Conservation (phyloP, 2,797 vertebrate genomes). For the Perodicticus potto region DNA sequence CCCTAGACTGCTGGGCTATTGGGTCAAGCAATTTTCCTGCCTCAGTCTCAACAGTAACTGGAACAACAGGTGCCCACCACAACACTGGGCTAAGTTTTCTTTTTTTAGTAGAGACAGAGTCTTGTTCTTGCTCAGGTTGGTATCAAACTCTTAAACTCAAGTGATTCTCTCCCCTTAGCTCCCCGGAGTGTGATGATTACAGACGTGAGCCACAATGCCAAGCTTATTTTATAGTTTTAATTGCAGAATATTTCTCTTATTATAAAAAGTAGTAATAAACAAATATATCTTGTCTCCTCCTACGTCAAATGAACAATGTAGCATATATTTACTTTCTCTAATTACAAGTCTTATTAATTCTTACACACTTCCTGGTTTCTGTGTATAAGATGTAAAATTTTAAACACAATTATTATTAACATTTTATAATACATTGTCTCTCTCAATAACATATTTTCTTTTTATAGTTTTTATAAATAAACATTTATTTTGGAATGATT, state of each 20-base stretch:
- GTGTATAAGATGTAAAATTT: neutral
- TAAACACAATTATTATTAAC: neutral
- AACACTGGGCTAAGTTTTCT: no score
- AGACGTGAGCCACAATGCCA: no score
- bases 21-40: no score
- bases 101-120: no score
- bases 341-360: neutral
- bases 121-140: no score
- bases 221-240: neutral
- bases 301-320: neutral
- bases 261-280: neutral
- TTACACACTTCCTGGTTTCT: neutral
- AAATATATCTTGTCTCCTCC: neutral
- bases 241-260: neutral
- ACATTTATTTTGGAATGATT: conserved; percentile 67
- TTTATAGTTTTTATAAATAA: conserved; percentile 47
- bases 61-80: no score
- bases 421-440: neutral
- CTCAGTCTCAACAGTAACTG: no score
- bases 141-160: no score
- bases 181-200: no score
- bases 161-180: no score
- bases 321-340: neutral
- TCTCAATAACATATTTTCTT: neutral
- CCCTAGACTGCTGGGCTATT: no score